Evolutionary conservation across 1,140 invertebrate genomes (phyloP).

Genomic region (Drosophila tani): DNA sequence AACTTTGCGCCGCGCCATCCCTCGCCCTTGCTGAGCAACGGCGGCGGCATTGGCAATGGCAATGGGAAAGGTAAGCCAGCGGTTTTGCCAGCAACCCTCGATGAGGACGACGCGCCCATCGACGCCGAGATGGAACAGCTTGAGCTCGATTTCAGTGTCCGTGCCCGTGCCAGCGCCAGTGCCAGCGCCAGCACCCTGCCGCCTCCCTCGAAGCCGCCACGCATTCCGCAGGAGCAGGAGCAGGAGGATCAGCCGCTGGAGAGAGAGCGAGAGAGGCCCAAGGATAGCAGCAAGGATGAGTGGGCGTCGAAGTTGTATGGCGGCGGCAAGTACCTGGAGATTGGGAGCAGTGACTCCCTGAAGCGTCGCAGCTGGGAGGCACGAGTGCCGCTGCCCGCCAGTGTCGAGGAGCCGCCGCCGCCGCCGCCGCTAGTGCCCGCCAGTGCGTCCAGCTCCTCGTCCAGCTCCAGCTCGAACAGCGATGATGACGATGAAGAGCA

Average conservation of each 20-base stretch:
- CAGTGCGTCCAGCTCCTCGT: constrained; percentile 27
- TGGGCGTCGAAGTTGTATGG: constrained; percentile 94
- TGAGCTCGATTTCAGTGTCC: constrained; percentile 82
- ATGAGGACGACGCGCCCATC: constrained; percentile 65
- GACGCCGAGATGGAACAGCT: constrained; percentile 78
- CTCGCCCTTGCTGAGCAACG: constrained; percentile 70
- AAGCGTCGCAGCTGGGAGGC: constrained; percentile 82
- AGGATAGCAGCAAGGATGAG: constrained; percentile 87
- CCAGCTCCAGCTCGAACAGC: constrained; percentile 45
- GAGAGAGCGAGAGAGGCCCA: constrained; percentile 12
- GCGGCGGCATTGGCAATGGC: constrained; percentile 1
- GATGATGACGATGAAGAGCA: constrained; percentile 24
- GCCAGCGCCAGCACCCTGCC: constrained; percentile 64
- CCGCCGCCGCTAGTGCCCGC: constrained; percentile 18
- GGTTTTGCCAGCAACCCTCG: constrained; percentile 57
- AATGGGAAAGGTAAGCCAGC: constrained; percentile 50
- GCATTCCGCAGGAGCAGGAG: constrained; percentile 51
- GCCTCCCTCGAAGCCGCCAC: constrained; percentile 81
- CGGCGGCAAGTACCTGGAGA: constrained; percentile 85
- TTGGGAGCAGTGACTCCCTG: constrained; percentile 76
- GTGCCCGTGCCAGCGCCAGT: constrained; percentile 47
- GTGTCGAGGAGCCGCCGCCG: constrained; percentile 37
- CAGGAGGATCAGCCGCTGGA: constrained; percentile 8
- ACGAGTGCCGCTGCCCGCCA: constrained; percentile 65
- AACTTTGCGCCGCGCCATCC: constrained; percentile 72